Base-by-base conservation (phyloP, 2,888 invertebrate genomes). In the Scotopteryx bipunctaria region DNA sequence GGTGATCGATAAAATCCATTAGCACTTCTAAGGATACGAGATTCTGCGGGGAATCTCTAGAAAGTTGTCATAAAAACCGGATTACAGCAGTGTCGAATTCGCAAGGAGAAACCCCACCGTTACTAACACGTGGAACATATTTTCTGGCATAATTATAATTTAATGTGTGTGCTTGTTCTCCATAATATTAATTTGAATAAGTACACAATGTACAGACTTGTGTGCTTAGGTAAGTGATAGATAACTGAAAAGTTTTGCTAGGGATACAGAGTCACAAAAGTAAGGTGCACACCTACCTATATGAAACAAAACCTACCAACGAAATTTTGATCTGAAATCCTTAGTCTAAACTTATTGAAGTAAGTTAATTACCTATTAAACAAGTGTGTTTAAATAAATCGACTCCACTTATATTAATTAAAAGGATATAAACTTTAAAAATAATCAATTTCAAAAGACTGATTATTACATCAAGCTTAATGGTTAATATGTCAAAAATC, bases 1-100 rank as follows among this genome's bases (percentile, higher is more conserved):
- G 62, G 66, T 60, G 52, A 56, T 52, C 69, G 76, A 78, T 77
- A 78, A 78, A 77, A 68, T 63, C 71, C 77, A 81, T 83, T 79
- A 81, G 82, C 87, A 85, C 83, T 85, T 83, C 67, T 86, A 85
- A 76, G 87, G 84, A 66, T 76, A 71, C 78, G 62, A 60, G 46
- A 65, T 49, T 63, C 59, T 69, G 71, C 61, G 78, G 79, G 38
- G 87, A 86, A 86, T 84, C 85, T 84, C 74, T 87, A 87, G 84
- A 84, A 87, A 86, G 83, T 83, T 73, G 73, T 76, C 73, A 80
- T 73, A 78, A 80, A 78, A 83, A 84, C 83, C 77, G 77, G 81
- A 78, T 80, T 80, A 78, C 64, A 67, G 68, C 67, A 67, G 73
- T 68, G 73, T 69, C 72, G 73, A 81, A 83, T 78, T 81, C 70